Conservation (phyloP, 2,888 invertebrate genomes). For the Adineta ricciae region DNA sequence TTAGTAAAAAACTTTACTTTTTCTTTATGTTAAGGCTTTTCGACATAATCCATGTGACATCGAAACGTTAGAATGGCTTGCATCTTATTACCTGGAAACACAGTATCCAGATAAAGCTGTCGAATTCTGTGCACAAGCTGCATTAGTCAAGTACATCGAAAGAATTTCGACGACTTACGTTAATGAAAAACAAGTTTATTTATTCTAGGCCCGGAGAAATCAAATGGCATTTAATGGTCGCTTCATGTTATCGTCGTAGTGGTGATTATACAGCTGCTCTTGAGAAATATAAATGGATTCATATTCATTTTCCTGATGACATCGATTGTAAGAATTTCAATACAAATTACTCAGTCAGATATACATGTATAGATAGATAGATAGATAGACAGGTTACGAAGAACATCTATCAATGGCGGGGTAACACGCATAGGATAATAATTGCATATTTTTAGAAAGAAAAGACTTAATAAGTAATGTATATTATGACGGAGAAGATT, state of each 20-base stretch:
- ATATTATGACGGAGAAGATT: too few species aligned
- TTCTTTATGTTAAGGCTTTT: too few species aligned
- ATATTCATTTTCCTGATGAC: constrained; percentile 82
- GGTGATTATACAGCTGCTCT: constrained; percentile 73
- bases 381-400: too few species aligned
- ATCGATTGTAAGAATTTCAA: constrained; percentile 62
- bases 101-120: constrained; percentile 76
- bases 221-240: constrained; percentile 73
- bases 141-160: constrained; percentile 19
- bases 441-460: too few species aligned
- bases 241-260: constrained; percentile 69
- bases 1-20: too few species aligned
- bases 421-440: too few species aligned
- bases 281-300: constrained; percentile 70
- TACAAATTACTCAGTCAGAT: too few species aligned
- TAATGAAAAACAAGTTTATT: too few species aligned
- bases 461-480: too few species aligned
- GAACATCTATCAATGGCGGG: too few species aligned
- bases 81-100: constrained; percentile 75
- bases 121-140: constrained; percentile 60
- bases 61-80: constrained; percentile 74
- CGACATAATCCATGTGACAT: constrained; percentile 52
- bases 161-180: neutral
- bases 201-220: constrained; percentile 61
- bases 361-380: too few species aligned